phyloP scores from a whole-genome alignment of 53 echinoderm and acorn worm genomes.

The Antedon mediterranea region DNA sequence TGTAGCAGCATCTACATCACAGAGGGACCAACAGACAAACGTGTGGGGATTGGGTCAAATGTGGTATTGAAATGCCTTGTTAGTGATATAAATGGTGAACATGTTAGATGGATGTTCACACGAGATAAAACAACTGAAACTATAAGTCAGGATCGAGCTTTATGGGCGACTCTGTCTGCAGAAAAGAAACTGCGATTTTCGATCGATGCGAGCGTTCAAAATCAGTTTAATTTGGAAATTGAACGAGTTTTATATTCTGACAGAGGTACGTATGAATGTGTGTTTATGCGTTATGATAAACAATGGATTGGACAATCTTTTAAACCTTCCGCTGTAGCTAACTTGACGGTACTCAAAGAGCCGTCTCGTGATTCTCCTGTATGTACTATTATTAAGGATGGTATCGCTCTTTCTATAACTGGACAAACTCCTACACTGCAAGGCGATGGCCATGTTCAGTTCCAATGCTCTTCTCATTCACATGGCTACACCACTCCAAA shows the following conservation, averaged over 20 bases:
- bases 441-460: not conserved
- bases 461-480: not conserved
- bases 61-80: not conserved
- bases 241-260: not conserved
- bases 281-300: not conserved
- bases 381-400: not conserved
- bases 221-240: not conserved
- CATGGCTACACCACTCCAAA: not conserved
- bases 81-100: not conserved
- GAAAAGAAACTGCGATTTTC: not conserved
- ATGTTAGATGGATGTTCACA: not conserved
- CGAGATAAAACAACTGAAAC: not conserved
- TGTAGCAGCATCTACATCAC: not conserved
- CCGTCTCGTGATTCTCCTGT: not conserved
- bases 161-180: not conserved
- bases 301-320: not conserved
- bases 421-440: not conserved
- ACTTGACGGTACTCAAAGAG: not conserved
- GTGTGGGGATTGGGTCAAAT: not conserved
- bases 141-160: not conserved
- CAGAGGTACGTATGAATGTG: not conserved
- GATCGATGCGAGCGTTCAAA: not conserved
- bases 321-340: not conserved
- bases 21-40: not conserved
- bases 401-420: not conserved